Evolutionary conservation across 2,888 invertebrate species (phyloP), one percentile per base, ranked within the genome.

Genomic region (Nymphalis c-album): DNA sequence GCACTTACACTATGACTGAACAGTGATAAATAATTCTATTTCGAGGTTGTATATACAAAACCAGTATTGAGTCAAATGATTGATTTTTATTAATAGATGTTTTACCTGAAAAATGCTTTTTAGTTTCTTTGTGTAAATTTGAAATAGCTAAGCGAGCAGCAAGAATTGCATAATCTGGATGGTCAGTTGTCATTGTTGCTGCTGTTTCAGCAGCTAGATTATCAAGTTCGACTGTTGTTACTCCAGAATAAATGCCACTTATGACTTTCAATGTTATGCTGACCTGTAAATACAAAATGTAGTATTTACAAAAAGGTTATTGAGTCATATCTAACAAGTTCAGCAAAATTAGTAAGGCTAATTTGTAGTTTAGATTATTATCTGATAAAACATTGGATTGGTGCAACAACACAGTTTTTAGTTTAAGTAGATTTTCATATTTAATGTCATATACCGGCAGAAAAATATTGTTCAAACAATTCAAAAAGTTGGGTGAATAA

Each of bases 191-290:
- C 96, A 99, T 97, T 45, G 97, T 97, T 16, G 99, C 99, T n/a
- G 99, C 98, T 51, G 97, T 99, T 90, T 99, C 99, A 0, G 99
- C 99, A 57, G 99, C 99, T 73, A 99, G 92, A 85, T 98, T 99
- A 87, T 99, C 99, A 76, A 99, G 91, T 85, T 99, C 98, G 20
- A 98, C 96, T 0, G 99, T 99, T 8, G 98, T 98, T 1, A 99
- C 99, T 17, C 99, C 99, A 70, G 97, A 95, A 85, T 99, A 99
- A 51, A 99, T 93, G 0, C 99, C 99, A 87, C 93, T 97, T 75
- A 99, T 98, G 0, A 99, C 99, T 91, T 98, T 98, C 73, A 96
- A 87, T 0, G 98, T 97, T 71, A 98, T 97, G 60, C 95, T 93
- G 13, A 96, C 94, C 96, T 96, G 79, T 35, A 67, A 71, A 68